Percentiles rank a stretch among this genome's conserved stretches.
phyloP scores from a whole-genome alignment of 2,113 vertebrate genomes.

The Embiotoca jacksoni region DNA sequence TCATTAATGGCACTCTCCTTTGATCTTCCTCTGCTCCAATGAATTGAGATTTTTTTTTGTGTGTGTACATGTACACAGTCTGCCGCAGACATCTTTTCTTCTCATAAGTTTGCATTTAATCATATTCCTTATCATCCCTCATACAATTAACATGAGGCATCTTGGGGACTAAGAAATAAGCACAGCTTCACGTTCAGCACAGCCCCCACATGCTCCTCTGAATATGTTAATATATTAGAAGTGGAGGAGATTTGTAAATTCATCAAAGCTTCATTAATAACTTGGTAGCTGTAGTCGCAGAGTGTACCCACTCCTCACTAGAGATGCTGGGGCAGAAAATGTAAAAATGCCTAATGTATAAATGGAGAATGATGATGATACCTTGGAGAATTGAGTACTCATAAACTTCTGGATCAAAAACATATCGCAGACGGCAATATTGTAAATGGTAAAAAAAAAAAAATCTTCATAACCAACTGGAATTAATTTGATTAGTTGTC shows the following conservation, averaged over 20 bases:
- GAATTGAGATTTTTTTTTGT: slow-evolving; percentile 27
- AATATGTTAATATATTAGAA: slow-evolving; percentile 60
- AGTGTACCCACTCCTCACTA: slow-evolving; percentile 16
- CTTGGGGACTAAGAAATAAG: slow-evolving; percentile 47
- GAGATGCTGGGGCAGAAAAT: slow-evolving; percentile 22
- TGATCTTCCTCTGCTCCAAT: slow-evolving; percentile 44
- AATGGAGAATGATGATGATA: slow-evolving; percentile 45
- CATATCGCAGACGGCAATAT: background rate
- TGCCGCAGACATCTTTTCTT: slow-evolving; percentile 14
- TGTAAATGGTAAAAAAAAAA: too few species aligned
- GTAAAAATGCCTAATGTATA: slow-evolving; percentile 49
- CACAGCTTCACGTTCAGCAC: slow-evolving; percentile 16
- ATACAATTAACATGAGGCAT: slow-evolving; percentile 57
- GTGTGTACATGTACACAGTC: slow-evolving; percentile 15
- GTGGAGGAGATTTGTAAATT: slow-evolving; percentile 56
- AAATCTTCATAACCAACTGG: background rate
- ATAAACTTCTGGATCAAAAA: slow-evolving; percentile 6
- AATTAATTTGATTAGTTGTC: slow-evolving; percentile 1
- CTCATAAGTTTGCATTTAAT: slow-evolving; percentile 58
- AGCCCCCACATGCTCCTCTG: slow-evolving; percentile 32
- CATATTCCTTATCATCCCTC: slow-evolving; percentile 53
- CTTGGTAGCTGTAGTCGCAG: slow-evolving; percentile 39
- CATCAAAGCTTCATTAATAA: slow-evolving; percentile 66
- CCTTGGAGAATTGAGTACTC: slow-evolving; percentile 39
- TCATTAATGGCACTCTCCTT: slow-evolving; percentile 61